A percentile compares a stretch with the other conserved stretches of the same genome.
Evolutionary conservation across 2,888 invertebrate species (phyloP).

Genomic region (Eristalis intricaria): DNA sequence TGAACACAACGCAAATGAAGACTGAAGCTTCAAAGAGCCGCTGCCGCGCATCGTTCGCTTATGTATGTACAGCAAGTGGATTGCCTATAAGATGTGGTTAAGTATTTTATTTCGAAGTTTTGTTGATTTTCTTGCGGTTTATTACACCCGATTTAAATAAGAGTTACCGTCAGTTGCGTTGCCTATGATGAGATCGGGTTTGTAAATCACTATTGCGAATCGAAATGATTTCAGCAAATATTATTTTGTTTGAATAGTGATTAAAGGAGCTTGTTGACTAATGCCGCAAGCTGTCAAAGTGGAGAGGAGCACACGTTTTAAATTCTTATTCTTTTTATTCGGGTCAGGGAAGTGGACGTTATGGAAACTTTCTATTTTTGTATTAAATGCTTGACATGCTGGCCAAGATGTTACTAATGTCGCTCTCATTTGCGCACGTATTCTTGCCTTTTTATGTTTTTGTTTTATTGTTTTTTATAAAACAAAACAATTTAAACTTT

Average conservation of each 20-base stretch:
- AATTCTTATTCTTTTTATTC: too few species aligned
- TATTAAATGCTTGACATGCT: too few species aligned
- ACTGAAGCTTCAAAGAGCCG: not conserved
- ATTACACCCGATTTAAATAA: not conserved
- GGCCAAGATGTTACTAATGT: too few species aligned
- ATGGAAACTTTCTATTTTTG: too few species aligned
- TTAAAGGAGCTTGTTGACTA: not conserved
- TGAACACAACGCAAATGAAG: not conserved
- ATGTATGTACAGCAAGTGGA: slow-evolving; percentile 1
- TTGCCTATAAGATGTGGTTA: not conserved
- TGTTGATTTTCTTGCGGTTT: slow-evolving; percentile 30
- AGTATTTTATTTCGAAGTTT: slow-evolving; percentile 25
- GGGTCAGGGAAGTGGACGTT: too few species aligned
- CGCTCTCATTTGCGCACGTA: too few species aligned
- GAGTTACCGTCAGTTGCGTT: not conserved
- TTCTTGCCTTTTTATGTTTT: too few species aligned
- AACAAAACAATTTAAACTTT: too few species aligned
- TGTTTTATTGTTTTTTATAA: too few species aligned
- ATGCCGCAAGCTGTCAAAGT: not conserved
- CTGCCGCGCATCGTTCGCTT: not conserved
- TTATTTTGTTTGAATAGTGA: not conserved
- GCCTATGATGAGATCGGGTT: not conserved
- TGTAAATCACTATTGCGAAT: not conserved
- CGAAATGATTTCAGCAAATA: not conserved
- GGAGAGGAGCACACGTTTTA: too few species aligned